A percentile compares a stretch with the other conserved stretches of the same genome.
These are phyloP conservation scores for Alligator sinensis DNA, from an alignment of 2,113 vertebrate genomes.

Conservation along the genomic window DNA sequence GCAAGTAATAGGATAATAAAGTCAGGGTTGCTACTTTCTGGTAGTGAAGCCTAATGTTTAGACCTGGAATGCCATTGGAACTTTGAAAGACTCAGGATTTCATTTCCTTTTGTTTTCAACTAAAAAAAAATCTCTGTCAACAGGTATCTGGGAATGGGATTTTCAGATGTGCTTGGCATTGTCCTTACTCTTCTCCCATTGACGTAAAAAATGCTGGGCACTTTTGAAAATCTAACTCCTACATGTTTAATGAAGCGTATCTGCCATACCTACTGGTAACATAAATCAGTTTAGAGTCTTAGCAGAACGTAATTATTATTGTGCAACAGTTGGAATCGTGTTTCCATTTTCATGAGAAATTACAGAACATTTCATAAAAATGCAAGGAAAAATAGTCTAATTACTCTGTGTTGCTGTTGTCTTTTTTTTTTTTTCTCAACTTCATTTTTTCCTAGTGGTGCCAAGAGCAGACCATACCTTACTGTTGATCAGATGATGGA, in stretches of 20 bases:
- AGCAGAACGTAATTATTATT: neutral
- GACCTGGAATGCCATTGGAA: neutral
- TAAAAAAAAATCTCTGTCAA: neutral
- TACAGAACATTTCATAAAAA: neutral
- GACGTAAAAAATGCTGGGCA: neutral
- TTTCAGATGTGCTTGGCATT: constrained; percentile 9
- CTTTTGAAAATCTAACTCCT: neutral
- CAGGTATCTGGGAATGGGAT: neutral
- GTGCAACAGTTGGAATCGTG: neutral
- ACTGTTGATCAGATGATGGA: constrained; percentile 96
- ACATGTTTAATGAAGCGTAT: neutral
- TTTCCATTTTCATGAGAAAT: neutral
- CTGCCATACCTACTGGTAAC: neutral
- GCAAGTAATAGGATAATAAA: neutral
- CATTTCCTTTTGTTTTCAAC: neutral
- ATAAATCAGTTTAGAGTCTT: neutral
- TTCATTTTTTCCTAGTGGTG: constrained; percentile 82
- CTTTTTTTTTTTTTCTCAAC: neutral
- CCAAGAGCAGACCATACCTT: constrained; percentile 92
- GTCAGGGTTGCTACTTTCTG: neutral
- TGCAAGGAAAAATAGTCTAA: neutral
- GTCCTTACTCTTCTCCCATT: neutral
- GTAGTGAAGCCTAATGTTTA: neutral
- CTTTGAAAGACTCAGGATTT: neutral
- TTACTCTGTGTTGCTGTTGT: neutral